phyloP scores from a whole-genome alignment of 2,113 vertebrate genomes.

The Grammomys dolichurus region DNA sequence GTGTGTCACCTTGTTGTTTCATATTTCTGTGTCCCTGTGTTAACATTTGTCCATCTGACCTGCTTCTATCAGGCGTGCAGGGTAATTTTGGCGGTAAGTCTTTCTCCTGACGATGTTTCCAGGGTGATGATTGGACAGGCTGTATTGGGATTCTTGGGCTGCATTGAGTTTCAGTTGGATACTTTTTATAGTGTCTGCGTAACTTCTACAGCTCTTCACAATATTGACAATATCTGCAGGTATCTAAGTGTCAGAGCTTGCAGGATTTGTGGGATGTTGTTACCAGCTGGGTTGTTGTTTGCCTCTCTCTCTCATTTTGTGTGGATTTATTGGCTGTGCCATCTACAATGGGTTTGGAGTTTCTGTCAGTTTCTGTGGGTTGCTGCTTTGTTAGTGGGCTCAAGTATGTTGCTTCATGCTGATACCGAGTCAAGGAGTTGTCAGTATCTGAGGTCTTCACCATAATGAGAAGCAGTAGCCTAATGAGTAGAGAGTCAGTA shows the following conservation, averaged over 20 bases:
- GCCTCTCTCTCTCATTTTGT: background rate
- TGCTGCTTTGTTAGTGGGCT: background rate
- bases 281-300: background rate
- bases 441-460: background rate
- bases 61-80: background rate
- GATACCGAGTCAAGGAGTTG: background rate
- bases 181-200: background rate
- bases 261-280: background rate
- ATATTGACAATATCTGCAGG: background rate
- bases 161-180: background rate
- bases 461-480: background rate
- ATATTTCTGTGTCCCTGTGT: background rate
- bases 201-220: background rate
- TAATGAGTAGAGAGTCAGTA: constrained; percentile 21
- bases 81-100: background rate
- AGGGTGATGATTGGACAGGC: background rate
- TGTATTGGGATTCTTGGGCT: background rate
- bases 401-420: background rate
- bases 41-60: background rate
- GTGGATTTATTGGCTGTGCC: background rate
- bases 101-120: background rate
- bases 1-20: background rate
- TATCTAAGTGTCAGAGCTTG: background rate
- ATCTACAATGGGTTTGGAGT: background rate
- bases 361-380: background rate